Conservation (phyloP, 2,797 vertebrate species). For the Graptemys geographica region DNA sequence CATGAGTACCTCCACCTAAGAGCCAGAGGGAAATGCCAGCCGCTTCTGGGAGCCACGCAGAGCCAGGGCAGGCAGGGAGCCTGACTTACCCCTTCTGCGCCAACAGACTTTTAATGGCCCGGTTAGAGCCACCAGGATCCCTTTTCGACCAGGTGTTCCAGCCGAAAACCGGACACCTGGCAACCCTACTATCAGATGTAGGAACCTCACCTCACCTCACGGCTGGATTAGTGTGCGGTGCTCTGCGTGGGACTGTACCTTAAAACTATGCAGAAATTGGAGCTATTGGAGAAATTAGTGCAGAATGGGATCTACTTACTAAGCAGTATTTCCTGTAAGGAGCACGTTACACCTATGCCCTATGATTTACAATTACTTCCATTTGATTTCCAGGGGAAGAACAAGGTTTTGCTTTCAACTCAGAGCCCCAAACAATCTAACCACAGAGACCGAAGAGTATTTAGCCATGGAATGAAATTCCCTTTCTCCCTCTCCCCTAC, state of each 20-base stretch:
- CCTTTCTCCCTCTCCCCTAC: neutral
- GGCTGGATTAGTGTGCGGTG: neutral
- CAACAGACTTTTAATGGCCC: too few species aligned
- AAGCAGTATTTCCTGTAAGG: neutral
- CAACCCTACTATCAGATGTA: neutral
- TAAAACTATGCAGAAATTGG: neutral
- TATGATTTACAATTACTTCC: neutral
- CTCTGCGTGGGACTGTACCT: neutral
- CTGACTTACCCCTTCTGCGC: too few species aligned
- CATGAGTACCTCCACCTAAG: neutral
- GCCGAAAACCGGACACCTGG: too few species aligned
- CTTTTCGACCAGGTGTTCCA: too few species aligned
- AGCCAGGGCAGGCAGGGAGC: too few species aligned
- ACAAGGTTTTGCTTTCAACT: neutral
- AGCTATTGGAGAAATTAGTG: neutral
- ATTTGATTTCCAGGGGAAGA: neutral
- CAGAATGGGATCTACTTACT: neutral
- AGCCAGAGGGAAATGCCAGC: too few species aligned
- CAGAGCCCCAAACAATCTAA: neutral
- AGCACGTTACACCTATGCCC: neutral
- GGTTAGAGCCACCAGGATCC: too few species aligned
- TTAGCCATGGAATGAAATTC: neutral
- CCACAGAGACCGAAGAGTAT: neutral
- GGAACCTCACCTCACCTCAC: neutral
- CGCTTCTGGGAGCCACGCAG: too few species aligned